Evolutionary conservation across 2,113 vertebrate species (phyloP).

Genomic region (Morone chrysops): DNA sequence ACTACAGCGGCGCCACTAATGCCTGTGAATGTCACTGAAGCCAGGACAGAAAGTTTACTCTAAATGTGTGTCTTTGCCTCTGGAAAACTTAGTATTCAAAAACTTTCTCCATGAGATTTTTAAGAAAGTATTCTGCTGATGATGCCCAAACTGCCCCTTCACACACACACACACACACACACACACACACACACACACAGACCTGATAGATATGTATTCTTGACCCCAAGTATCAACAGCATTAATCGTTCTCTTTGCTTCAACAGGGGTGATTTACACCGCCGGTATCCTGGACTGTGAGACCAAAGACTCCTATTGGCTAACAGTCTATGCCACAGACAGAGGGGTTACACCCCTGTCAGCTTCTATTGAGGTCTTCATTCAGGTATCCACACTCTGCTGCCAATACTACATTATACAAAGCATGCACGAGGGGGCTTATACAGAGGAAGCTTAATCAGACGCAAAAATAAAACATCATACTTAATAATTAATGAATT

Average conservation of each 20-base stretch:
- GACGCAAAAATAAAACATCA: not conserved
- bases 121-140: slow-evolving; percentile 34
- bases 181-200: slow-evolving; percentile 1
- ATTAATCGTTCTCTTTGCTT: slow-evolving; percentile 56
- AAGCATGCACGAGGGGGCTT: slow-evolving; percentile 9
- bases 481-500: not conserved
- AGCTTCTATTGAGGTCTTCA: slow-evolving; percentile 92
- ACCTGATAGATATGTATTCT: slow-evolving; percentile 52
- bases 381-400: slow-evolving; percentile 81
- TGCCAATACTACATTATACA: not conserved
- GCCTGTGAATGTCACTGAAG: slow-evolving; percentile 77
- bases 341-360: slow-evolving; percentile 90
- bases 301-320: slow-evolving; percentile 93
- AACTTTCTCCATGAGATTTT: slow-evolving; percentile 47
- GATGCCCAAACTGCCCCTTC: slow-evolving; percentile 12
- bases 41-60: slow-evolving; percentile 60
- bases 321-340: slow-evolving; percentile 93
- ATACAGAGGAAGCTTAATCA: not conserved
- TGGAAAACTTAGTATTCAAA: slow-evolving; percentile 64
- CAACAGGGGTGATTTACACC: slow-evolving; percentile 93
- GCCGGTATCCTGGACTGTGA: slow-evolving; percentile 94
- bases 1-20: slow-evolving; percentile 65
- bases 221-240: slow-evolving; percentile 25
- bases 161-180: not conserved
- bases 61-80: slow-evolving; percentile 47